A percentile compares a stretch with the other conserved stretches of the same genome.
phyloP scores from a whole-genome alignment of 1,140 invertebrate species.

The Scaptomyza pallida region DNA sequence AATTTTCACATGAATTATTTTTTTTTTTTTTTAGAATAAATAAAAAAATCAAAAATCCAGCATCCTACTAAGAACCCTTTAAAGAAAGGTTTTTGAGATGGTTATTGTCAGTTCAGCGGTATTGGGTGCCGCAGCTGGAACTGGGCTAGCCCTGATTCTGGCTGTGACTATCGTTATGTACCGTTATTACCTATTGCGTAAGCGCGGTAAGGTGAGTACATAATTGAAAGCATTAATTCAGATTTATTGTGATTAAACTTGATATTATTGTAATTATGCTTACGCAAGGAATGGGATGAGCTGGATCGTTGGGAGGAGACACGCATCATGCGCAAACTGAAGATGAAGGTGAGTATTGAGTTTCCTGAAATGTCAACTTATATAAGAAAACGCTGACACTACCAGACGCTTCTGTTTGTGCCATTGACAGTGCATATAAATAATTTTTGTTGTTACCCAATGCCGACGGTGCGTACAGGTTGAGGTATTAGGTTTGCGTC shows the following conservation, averaged over 20 bases:
- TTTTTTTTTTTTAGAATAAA: neutral
- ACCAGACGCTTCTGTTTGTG: neutral
- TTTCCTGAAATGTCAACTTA: neutral
- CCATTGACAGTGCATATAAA: neutral
- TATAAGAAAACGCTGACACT: neutral
- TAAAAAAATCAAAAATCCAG: neutral
- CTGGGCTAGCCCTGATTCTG: slow-evolving; percentile 87
- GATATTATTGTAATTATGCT: neutral
- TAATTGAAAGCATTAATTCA: neutral
- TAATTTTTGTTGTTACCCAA: neutral
- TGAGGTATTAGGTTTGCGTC: slow-evolving; percentile 3
- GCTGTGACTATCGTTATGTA: slow-evolving; percentile 88
- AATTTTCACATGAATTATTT: no score
- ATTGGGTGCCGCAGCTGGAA: slow-evolving; percentile 87
- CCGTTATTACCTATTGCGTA: slow-evolving; percentile 86
- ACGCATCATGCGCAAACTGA: slow-evolving; percentile 77
- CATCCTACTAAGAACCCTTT: no score
- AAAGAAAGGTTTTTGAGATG: slow-evolving; percentile 46
- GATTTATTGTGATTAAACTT: neutral
- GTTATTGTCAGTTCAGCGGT: slow-evolving; percentile 87
- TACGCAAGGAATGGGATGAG: slow-evolving; percentile 85
- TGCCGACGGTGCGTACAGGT: slow-evolving; percentile 3
- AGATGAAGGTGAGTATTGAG: slow-evolving; percentile 73
- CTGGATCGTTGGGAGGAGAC: slow-evolving; percentile 85
- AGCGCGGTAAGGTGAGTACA: slow-evolving; percentile 77